These are phyloP conservation scores for Drosophila cognata DNA, from an alignment of 2,888 invertebrate genomes.

Conservation along the genomic window DNA sequence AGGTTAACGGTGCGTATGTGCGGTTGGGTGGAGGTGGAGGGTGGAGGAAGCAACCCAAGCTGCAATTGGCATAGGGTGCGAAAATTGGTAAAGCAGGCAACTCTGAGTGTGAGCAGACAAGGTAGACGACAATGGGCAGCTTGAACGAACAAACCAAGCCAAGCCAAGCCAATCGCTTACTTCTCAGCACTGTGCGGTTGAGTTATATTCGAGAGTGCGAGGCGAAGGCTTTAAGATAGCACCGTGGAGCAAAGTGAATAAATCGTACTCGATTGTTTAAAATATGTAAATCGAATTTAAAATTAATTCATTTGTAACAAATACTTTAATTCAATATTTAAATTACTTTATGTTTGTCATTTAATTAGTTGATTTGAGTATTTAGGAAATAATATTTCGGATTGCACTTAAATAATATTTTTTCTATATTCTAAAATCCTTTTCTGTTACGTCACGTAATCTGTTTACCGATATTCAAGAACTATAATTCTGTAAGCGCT, in stretches of 20 bases:
- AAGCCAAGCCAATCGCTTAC: conserved; percentile 40
- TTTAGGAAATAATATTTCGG: background rate
- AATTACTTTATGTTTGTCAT: background rate
- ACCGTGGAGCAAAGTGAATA: conserved; percentile 10
- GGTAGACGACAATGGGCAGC: conserved; percentile 6
- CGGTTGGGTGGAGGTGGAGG: background rate
- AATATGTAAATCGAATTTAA: background rate
- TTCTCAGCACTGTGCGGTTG: conserved; percentile 34
- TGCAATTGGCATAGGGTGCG: conserved; percentile 30
- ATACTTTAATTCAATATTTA: background rate
- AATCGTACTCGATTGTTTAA: background rate
- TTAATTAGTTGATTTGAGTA: background rate
- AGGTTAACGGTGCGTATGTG: conserved; percentile 54
- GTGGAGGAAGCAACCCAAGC: background rate
- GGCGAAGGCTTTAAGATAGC: background rate
- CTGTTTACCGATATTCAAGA: background rate
- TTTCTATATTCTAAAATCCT: background rate
- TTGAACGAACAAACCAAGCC: background rate
- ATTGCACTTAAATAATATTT: background rate
- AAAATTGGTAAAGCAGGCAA: conserved; percentile 7
- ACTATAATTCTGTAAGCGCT: background rate
- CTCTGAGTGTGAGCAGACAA: conserved; percentile 4
- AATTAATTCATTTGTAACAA: background rate
- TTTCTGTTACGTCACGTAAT: background rate
- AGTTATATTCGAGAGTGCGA: background rate